These are phyloP conservation scores for Volucella bombylans DNA, from an alignment of 2,888 invertebrate species.

Conservation along the genomic window DNA sequence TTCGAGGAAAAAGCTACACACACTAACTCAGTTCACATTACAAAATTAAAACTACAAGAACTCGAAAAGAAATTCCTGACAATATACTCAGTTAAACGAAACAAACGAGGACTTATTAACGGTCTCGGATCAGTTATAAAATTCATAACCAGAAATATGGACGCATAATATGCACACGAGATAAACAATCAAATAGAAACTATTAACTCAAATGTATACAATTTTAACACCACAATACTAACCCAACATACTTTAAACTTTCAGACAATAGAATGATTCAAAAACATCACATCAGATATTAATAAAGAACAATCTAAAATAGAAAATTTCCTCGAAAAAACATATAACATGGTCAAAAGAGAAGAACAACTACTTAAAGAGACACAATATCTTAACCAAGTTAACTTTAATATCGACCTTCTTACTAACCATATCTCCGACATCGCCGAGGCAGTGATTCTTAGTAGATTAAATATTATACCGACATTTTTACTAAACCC, in stretches of 20 bases:
- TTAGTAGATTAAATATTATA: constrained; percentile 55
- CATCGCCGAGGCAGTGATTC: constrained; percentile 49
- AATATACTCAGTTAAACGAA: constrained; percentile 14
- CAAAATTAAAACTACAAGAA: constrained; percentile 29
- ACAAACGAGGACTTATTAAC: constrained; percentile 31
- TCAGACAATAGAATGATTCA: no score
- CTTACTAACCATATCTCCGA: constrained; percentile 42
- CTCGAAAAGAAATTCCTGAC: constrained; percentile 28
- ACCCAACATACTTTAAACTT: constrained; percentile 37
- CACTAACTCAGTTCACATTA: constrained; percentile 25
- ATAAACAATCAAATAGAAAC: constrained; percentile 32
- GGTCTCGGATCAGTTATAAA: constrained; percentile 36
- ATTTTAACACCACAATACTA: constrained; percentile 17
- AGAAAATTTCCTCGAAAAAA: constrained; percentile 28
- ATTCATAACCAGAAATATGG: constrained; percentile 35
- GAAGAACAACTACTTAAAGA: constrained; percentile 33
- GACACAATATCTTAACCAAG: constrained; percentile 50
- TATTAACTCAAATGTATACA: constrained; percentile 12
- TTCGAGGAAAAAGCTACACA: constrained; percentile 20
- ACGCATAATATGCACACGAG: constrained; percentile 15
- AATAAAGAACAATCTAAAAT: constrained; percentile 49
- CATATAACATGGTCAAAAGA: constrained; percentile 39
- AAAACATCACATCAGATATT: constrained; percentile 54
- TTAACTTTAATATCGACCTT: constrained; percentile 59
- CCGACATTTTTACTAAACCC: constrained; percentile 55